Conservation (phyloP, 2,113 vertebrate genomes). For the Pseudonaja textilis region DNA sequence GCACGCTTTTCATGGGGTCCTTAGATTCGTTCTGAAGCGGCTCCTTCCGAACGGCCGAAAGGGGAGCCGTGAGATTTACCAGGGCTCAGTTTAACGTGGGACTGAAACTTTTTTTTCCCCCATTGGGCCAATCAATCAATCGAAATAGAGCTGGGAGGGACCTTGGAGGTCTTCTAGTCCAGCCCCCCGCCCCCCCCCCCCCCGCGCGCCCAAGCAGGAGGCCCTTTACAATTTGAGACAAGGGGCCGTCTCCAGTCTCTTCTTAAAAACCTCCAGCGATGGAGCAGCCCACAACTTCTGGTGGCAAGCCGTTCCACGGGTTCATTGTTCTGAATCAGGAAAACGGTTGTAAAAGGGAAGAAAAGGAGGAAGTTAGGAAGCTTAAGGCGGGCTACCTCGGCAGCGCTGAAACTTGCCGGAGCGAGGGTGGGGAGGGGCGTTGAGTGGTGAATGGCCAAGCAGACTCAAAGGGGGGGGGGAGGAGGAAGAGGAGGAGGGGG, state of each 20-base stretch:
- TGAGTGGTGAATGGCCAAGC: background rate
- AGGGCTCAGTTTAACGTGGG: background rate
- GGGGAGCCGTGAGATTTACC: background rate
- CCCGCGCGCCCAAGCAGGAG: background rate
- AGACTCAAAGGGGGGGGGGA: background rate
- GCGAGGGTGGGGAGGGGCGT: too few relatives aligned
- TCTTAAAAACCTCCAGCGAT: background rate
- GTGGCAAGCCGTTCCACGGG: too few relatives aligned
- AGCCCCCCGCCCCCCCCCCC: too few relatives aligned
- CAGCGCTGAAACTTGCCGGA: background rate
- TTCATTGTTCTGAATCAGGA: background rate
- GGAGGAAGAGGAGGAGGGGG: too few relatives aligned
- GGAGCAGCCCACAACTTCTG: background rate
- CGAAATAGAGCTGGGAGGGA: background rate
- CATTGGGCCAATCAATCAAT: background rate
- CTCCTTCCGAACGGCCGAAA: background rate
- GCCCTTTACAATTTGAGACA: background rate
- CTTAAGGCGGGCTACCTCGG: fast-evolving
- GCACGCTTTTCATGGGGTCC: background rate
- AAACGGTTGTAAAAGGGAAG: background rate
- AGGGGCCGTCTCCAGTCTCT: background rate
- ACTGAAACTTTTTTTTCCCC: background rate
- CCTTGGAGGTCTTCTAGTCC: background rate
- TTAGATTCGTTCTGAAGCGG: background rate
- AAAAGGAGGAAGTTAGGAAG: background rate